A percentile compares a stretch with the other conserved stretches of the same genome.
Evolutionary conservation across 2,888 invertebrate genomes (phyloP).

Genomic region (Archips crataeganus): DNA sequence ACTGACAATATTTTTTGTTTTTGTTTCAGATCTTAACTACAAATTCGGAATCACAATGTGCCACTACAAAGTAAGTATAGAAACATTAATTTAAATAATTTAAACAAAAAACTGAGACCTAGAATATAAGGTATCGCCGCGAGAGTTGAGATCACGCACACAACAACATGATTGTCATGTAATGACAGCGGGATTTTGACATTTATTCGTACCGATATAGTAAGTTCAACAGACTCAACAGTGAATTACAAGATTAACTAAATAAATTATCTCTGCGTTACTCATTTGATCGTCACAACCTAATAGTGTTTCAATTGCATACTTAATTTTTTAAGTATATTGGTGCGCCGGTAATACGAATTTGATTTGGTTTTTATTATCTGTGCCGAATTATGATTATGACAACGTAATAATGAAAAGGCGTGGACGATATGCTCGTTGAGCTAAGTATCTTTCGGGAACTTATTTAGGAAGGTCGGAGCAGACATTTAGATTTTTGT

Average conservation of each 20-base stretch:
- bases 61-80: not conserved
- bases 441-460: not conserved
- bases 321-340: not conserved
- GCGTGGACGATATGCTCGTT: slow-evolving; percentile 19
- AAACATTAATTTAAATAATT: not conserved
- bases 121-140: no score
- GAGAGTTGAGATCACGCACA: no score
- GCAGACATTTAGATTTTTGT: no score
- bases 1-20: not conserved
- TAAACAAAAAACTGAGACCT: no score
- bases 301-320: slow-evolving; percentile 22
- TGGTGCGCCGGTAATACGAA: slow-evolving; percentile 31
- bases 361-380: slow-evolving; percentile 43
- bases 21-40: not conserved
- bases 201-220: no score
- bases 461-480: no score
- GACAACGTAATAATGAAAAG: slow-evolving; percentile 16
- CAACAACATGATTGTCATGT: no score
- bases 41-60: not conserved
- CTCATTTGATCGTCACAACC: not conserved
- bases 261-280: no score
- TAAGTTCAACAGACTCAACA: no score
- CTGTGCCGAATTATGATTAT: slow-evolving; percentile 33
- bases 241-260: no score
- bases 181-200: no score